Evolutionary conservation across 2,113 vertebrate genomes (phyloP).

Genomic region (Eublepharis macularius): DNA sequence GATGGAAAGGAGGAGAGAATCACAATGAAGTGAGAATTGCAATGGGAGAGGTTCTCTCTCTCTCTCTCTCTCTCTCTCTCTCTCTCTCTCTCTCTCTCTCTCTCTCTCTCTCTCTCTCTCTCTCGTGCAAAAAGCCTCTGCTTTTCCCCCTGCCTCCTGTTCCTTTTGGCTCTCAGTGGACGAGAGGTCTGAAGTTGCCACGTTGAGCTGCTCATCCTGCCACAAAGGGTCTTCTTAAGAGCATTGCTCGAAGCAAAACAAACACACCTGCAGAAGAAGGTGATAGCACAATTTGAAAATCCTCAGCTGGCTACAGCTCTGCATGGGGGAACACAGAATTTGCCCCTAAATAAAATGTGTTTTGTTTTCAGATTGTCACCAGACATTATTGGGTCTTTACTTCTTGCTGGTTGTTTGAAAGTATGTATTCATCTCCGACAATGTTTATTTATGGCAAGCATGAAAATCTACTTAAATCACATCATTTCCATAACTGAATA

Average conservation of each 20-base stretch:
- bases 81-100: too few relatives aligned
- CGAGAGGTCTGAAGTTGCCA: neutral
- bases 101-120: too few relatives aligned
- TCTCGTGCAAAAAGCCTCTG: too few relatives aligned
- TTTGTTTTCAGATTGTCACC: constrained; percentile 51
- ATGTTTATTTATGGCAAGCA: constrained; percentile 74
- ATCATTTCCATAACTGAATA: constrained; percentile 79
- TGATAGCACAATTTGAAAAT: neutral
- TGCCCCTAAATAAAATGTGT: constrained; percentile 59
- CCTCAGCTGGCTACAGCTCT: constrained; percentile 22
- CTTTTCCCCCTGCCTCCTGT: too few relatives aligned
- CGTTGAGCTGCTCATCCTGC: too few relatives aligned
- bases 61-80: too few relatives aligned
- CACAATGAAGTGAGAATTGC: too few relatives aligned
- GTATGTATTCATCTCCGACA: constrained; percentile 60
- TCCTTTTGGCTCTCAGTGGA: too few relatives aligned
- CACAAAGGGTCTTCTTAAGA: too few relatives aligned
- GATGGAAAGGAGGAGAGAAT: too few relatives aligned
- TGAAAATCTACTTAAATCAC: constrained; percentile 72
- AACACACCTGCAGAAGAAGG: too few relatives aligned
- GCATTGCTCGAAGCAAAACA: neutral
- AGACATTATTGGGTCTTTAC: constrained; percentile 56
- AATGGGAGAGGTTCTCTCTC: too few relatives aligned
- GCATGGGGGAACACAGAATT: constrained; percentile 30
- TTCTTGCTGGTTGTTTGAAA: constrained; percentile 45